phyloP scores from a whole-genome alignment of 2,888 invertebrate species.

The Plebejus melissa region DNA sequence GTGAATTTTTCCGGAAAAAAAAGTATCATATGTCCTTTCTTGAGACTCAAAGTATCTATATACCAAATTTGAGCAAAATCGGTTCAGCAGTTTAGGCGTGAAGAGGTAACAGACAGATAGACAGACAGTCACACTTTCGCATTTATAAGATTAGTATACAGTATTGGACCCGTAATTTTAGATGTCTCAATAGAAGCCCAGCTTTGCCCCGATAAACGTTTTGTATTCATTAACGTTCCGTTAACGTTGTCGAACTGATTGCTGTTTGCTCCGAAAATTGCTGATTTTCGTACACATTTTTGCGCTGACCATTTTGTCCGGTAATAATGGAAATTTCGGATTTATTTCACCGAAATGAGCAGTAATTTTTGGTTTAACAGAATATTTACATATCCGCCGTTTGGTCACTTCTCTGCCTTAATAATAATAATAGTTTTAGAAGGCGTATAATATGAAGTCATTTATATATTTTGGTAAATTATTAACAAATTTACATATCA shows the following conservation, averaged over 20 bases:
- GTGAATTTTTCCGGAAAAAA: no score
- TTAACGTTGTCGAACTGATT: slow-evolving; percentile 1
- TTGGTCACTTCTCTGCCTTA: background rate
- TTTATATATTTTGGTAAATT: no score
- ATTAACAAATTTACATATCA: no score
- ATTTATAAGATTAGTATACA: no score
- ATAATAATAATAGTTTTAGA: no score
- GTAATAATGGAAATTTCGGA: background rate
- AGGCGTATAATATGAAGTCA: no score
- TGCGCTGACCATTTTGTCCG: background rate
- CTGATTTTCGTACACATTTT: slow-evolving; percentile 2
- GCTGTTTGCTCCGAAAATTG: slow-evolving; percentile 7
- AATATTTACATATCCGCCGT: background rate
- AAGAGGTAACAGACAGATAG: no score
- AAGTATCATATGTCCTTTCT: no score
- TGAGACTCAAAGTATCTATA: no score
- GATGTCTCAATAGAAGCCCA: background rate
- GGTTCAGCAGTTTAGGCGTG: no score
- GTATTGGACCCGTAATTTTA: background rate
- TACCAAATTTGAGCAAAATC: no score
- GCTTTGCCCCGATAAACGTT: background rate
- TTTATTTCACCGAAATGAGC: background rate
- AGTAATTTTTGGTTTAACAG: background rate
- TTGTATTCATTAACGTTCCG: slow-evolving; percentile 6
- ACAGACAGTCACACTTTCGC: no score